Conservation (phyloP, 1,140 invertebrate genomes). For the Eubasilissa regina region DNA sequence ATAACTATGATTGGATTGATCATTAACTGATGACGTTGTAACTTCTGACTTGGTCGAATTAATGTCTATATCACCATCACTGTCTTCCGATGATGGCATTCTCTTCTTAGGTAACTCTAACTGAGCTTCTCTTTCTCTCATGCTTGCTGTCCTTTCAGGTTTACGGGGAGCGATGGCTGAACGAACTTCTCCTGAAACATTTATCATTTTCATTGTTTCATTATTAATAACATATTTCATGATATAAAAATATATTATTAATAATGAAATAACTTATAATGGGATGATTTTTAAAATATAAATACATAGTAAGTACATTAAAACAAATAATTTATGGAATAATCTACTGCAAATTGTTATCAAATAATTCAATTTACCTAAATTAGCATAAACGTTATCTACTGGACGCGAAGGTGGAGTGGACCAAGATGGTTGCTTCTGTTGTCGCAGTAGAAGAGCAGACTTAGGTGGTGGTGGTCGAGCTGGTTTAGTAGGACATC, state of each 20-base stretch:
- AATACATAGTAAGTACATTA: too few relatives aligned
- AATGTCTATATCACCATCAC: slow-evolving; percentile 66
- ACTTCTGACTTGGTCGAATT: slow-evolving; percentile 62
- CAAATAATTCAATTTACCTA: slow-evolving; percentile 77
- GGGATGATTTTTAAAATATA: too few relatives aligned
- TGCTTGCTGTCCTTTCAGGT: slow-evolving; percentile 86
- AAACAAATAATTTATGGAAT: too few relatives aligned
- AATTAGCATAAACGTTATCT: slow-evolving; percentile 85
- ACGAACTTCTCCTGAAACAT: slow-evolving; percentile 80
- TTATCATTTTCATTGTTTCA: too few relatives aligned
- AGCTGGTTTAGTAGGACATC: slow-evolving; percentile 74
- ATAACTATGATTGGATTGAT: slow-evolving; percentile 69
- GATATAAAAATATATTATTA: too few relatives aligned
- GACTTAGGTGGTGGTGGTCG: slow-evolving; percentile 81
- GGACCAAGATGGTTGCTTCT: slow-evolving; percentile 73
- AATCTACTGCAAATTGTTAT: too few relatives aligned
- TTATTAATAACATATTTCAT: too few relatives aligned
- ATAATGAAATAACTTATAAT: too few relatives aligned
- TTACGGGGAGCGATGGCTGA: slow-evolving; percentile 83
- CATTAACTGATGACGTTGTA: slow-evolving; percentile 67
- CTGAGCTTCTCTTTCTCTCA: slow-evolving; percentile 81
- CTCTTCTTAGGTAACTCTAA: slow-evolving; percentile 74
- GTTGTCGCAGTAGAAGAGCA: slow-evolving; percentile 75
- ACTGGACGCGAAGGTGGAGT: slow-evolving; percentile 70
- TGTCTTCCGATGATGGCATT: slow-evolving; percentile 68